These are phyloP conservation scores for Eospalax fontanierii DNA, from an alignment of 2,797 vertebrate genomes.

Conservation along the genomic window DNA sequence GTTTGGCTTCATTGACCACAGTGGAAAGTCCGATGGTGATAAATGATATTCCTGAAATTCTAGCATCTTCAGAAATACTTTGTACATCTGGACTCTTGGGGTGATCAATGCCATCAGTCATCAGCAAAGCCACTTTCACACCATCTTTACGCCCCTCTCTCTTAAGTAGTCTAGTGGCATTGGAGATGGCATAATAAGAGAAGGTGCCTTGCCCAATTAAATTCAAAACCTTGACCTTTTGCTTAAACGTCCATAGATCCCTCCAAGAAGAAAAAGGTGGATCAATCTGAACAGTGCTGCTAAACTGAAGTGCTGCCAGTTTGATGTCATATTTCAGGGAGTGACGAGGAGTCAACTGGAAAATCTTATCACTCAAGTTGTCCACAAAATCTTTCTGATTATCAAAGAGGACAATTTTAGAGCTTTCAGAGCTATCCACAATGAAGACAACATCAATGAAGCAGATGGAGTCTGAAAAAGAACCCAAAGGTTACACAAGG, in stretches of 20 bases:
- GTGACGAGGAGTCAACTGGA: conserved; percentile 87
- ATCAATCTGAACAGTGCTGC: conserved; percentile 93
- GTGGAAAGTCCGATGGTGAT: conserved; percentile 93
- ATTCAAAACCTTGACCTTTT: conserved; percentile 87
- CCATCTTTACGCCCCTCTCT: conserved; percentile 89
- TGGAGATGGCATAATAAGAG: conserved; percentile 94
- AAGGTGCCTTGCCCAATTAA: conserved; percentile 96
- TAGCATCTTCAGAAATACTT: conserved; percentile 90
- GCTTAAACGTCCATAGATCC: conserved; percentile 91
- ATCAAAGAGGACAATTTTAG: conserved; percentile 91
- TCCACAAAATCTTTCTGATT: conserved; percentile 93
- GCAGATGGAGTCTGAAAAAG: conserved; percentile 84
- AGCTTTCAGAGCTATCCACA: conserved; percentile 96
- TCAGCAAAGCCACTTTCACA: conserved; percentile 92
- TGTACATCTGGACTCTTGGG: conserved; percentile 93
- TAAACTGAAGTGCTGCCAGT: conserved; percentile 94
- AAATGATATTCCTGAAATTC: conserved; percentile 91
- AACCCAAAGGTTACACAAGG: conserved; percentile 67
- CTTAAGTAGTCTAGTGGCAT: conserved; percentile 92
- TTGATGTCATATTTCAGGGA: conserved; percentile 89
- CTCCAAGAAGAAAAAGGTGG: conserved; percentile 92
- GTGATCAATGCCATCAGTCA: conserved; percentile 95
- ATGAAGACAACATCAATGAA: conserved; percentile 91
- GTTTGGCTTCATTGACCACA: conserved; percentile 90
- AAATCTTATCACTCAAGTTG: conserved; percentile 90